Base-by-base conservation (phyloP, 2,888 invertebrate genomes). In the Chorisops tibialis region DNA sequence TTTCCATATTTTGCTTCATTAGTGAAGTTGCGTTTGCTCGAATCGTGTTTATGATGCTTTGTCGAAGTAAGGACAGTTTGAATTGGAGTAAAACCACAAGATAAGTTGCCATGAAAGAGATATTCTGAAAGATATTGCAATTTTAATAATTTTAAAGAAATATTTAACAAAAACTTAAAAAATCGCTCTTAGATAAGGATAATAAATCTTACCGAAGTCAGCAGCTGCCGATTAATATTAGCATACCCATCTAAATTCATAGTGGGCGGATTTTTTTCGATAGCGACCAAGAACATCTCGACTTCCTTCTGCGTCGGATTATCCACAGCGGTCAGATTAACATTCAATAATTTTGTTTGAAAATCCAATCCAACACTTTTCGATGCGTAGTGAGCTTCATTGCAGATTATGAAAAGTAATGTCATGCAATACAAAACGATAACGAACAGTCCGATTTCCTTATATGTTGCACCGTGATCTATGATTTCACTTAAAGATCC, bases 161-260 rank as follows among this genome's bases (percentile, higher is more conserved):
- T 30, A 9, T 30, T 30, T 2, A 30, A 2, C 7, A n/a, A n/a
- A n/a, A n/a, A n/a, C n/a, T n/a, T n/a, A n/a, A n/a, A n/a, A n/a
- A n/a, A n/a, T n/a, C n/a, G n/a, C n/a, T n/a, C n/a, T n/a, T n/a
- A n/a, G n/a, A n/a, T n/a, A n/a, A n/a, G 30, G 9, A 30, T 7
- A 41, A 2, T 7, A 41, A 16, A 41, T 77, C 82, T 79, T 74
- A 87, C 87, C 68, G 87, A 84, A 41, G 87, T 82, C 67, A 88
- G 84, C 6, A 88, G 72, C 69, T 85, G 84, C 24, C 88, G 77
- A 71, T 88, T 87, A 64, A 88, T 86, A 69, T 87, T 85, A 1
- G 87, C 86, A 70, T 87, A 88, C 3, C 87, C 87, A 67, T 88
- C 87, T 60, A 88, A 77, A 75, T 88, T 88, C 88, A 88, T 88